phyloP scores from a whole-genome alignment of 1,140 invertebrate genomes.

The Diuraphis noxia region DNA sequence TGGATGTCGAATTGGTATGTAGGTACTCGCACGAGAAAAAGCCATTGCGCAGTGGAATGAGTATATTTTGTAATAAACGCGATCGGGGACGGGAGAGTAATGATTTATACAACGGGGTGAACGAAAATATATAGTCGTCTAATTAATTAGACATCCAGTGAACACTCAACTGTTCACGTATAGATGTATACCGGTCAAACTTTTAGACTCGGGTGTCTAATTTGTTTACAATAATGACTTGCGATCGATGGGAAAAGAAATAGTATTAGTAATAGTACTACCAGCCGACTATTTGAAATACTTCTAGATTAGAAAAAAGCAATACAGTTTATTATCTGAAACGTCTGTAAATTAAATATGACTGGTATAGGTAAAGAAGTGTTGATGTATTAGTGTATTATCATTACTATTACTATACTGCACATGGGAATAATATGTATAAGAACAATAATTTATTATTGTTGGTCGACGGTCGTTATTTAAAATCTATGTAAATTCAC shows the following conservation, averaged over 20 bases:
- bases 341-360: background rate
- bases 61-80: background rate
- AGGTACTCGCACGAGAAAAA: background rate
- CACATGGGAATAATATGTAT: background rate
- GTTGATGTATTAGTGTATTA: background rate
- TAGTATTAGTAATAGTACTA: constrained; percentile 9
- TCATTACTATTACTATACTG: background rate
- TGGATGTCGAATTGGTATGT: background rate
- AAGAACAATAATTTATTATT: constrained; percentile 1
- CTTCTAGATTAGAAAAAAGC: background rate
- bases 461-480: background rate
- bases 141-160: constrained; percentile 4
- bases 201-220: constrained; percentile 16
- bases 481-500: constrained; percentile 23
- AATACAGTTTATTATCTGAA: background rate
- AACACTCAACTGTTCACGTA: background rate
- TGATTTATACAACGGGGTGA: constrained; percentile 6
- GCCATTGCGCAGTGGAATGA: background rate
- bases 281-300: background rate
- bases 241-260: constrained; percentile 5
- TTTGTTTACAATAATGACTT: constrained; percentile 25
- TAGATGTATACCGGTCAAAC: background rate
- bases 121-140: background rate
- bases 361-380: background rate
- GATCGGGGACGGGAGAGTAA: background rate